Base-by-base conservation (phyloP, 2,888 invertebrate genomes). In the Labia minor region DNA sequence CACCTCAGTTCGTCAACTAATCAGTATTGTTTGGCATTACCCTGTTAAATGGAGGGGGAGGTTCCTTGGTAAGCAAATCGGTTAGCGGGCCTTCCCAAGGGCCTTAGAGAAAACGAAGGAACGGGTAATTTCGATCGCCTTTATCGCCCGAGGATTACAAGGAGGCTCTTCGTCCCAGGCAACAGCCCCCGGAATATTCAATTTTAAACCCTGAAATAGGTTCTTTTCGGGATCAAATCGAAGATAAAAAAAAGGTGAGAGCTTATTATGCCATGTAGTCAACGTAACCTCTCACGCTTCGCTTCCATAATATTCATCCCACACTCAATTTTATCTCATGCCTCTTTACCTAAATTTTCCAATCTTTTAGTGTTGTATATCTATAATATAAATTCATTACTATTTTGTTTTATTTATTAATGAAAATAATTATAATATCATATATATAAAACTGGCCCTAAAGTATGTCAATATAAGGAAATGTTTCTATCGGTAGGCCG, bases 221-320 rank as follows among this genome's bases (percentile, higher is more conserved):
- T 49, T 49, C 49, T 49, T 49, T 49, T 49, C 49, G 49, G 49
- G 49, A 14, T 8, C 6, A 49, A 49, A 49, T 49, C 49, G 49
- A 49, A 49, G 49, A 14, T 4, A 49, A 49, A 49, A 49, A 49
- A 49, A 8, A 49, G 49, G 49, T 49, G 49, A 49, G 49, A 49
- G 49, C 49, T 49, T 49, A 49, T 49, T 49, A 49, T 49, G 49
- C 14, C 49, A 49, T 49, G 49, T 49, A 49, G 49, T 49, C 49
- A 49, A 49, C 49, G 49, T 49, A 49, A 49, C 49, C 49, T 49
- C n/a, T n/a, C n/a, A n/a, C n/a, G n/a, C n/a, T n/a, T n/a, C 49
- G 49, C 49, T 49, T 49, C 49, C 6, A 49, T 49, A 49, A 49
- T 49, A 49, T 49, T 14, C 49, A 8, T 49, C 49, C 49, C 49